Base-by-base conservation (phyloP, 2,888 invertebrate species). In the Mythimna pallens region DNA sequence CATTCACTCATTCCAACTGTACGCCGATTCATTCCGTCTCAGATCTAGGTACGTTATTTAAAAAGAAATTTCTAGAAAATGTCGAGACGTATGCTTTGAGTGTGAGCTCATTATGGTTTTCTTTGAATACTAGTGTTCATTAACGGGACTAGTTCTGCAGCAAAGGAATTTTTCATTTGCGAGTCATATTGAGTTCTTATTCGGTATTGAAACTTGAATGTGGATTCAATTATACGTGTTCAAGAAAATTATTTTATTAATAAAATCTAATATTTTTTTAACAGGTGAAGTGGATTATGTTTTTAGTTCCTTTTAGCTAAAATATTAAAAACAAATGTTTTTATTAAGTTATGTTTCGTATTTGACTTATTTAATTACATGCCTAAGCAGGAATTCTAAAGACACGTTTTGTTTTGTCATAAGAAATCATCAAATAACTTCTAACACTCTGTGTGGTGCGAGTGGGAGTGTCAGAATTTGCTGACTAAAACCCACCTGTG, bases 151-250 rank as follows among this genome's bases (percentile, higher is more conserved):
- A 80, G 78, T 83, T 69, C 68, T 50, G 66, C 65, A 36, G 55
- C 87, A 87, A 89, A 91, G 93, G 95, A 94, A 95, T 95, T 96
- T 96, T 95, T 95, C 95, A 95, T 96, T 94, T 93, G 89, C 86
- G 84, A 82, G 80, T 87, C 80, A 89, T 90, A 93, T 93, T 92
- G 91, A 92, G 89, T 83, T 86, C 84, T 76, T 64, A 62, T 75
- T 71, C 73, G 70, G 72, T 83, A 84, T 86, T 86, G 76, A 80
- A 80, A 80, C 72, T 73, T 81, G 80, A 87, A 86, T 88, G 86
- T 82, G 83, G 85, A 88, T 90, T 90, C 88, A 84, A 87, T 89
- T 89, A 81, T 66, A 78, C 72, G 73, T 70, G 70, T 40, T 75
- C 72, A 68, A 74, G 78, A 70, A 78, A 70, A 71, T 58, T 73